phyloP scores from a whole-genome alignment of 2,888 invertebrate species.

The Linnaemya vulpina region DNA sequence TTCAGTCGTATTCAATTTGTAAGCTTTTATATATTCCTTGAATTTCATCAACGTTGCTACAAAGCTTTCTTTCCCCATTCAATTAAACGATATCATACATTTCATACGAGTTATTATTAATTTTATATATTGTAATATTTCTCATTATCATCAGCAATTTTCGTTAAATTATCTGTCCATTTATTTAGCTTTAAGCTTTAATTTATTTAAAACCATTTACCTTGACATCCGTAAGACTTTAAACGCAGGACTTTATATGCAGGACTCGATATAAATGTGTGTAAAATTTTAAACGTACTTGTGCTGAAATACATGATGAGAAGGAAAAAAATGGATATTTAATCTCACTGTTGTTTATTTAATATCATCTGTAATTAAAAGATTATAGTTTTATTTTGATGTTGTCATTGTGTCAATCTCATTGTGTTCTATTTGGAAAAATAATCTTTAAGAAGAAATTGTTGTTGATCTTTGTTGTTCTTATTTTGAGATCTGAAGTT shows the following conservation, averaged over 20 bases:
- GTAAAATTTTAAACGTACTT: not conserved
- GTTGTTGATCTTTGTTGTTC: not conserved
- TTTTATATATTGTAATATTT: not conserved
- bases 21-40: too few relatives aligned
- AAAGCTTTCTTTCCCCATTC: not conserved
- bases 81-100: too few relatives aligned
- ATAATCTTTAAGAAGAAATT: not conserved
- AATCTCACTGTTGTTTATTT: slow-evolving; percentile 49
- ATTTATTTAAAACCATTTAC: not conserved
- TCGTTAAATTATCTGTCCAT: not conserved
- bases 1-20: too few relatives aligned
- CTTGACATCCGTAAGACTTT: not conserved
- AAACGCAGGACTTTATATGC: not conserved
- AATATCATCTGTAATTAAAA: slow-evolving; percentile 51
- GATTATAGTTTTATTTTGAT: slow-evolving; percentile 48
- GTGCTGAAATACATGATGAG: not conserved
- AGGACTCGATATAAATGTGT: not conserved
- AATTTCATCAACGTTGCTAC: too few relatives aligned
- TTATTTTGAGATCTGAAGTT: not conserved
- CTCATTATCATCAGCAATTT: not conserved
- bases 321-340: not conserved
- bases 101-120: not conserved
- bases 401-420: slow-evolving; percentile 37
- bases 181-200: not conserved
- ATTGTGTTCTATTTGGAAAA: slow-evolving; percentile 4